phyloP scores from a whole-genome alignment of 2,113 vertebrate species.

The Poeciliopsis turrubarensis region DNA sequence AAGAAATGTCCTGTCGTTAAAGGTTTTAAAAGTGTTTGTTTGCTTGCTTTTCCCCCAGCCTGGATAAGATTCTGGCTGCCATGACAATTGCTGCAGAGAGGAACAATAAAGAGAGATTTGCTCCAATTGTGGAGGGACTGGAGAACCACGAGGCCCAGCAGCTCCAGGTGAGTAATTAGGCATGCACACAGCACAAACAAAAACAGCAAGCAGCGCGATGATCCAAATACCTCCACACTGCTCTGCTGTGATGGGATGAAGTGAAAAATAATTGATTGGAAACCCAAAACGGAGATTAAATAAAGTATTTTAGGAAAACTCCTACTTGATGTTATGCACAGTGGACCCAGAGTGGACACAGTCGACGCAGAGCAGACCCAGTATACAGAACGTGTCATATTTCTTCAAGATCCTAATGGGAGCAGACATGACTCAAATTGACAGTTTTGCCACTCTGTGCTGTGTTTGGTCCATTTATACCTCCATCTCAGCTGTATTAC shows the following conservation, averaged over 20 bases:
- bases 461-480: constrained; percentile 18
- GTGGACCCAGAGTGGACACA: constrained; percentile 11
- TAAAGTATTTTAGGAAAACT: background rate
- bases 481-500: constrained; percentile 35
- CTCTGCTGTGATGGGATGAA: background rate
- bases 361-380: constrained; percentile 12
- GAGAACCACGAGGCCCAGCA: constrained; percentile 95
- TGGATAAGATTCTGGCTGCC: constrained; percentile 94
- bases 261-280: background rate
- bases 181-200: background rate
- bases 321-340: background rate
- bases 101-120: constrained; percentile 92
- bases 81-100: constrained; percentile 94
- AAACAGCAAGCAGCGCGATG: background rate
- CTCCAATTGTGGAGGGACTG: constrained; percentile 93
- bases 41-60: constrained; percentile 69
- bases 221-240: background rate
- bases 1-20: constrained; percentile 59
- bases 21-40: constrained; percentile 67
- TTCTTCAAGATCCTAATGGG: constrained; percentile 26
- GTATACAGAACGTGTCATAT: constrained; percentile 20
- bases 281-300: background rate
- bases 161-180: constrained; percentile 82
- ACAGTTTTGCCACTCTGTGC: constrained; percentile 48
- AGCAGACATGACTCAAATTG: constrained; percentile 40